Percentiles rank a stretch among this genome's conserved stretches.
phyloP scores from a whole-genome alignment of 2,113 vertebrate species.

The Urocolius indicus region DNA sequence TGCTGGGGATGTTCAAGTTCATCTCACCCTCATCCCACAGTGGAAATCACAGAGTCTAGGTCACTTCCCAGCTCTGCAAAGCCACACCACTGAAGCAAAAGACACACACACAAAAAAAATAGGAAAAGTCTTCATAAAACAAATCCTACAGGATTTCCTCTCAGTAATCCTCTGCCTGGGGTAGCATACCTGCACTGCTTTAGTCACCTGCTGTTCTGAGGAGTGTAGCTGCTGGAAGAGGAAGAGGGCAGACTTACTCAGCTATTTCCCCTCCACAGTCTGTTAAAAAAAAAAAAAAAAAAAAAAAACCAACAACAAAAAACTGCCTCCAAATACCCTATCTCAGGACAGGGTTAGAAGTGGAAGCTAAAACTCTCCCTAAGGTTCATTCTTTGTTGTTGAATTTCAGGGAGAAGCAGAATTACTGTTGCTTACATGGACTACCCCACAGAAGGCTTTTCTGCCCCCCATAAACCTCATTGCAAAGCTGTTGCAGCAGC shows the following conservation, averaged over 20 bases:
- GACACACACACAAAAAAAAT: not conserved
- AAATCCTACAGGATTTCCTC: slow-evolving; percentile 21
- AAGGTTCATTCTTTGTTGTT: not conserved
- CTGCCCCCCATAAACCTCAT: not conserved
- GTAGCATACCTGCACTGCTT: not conserved
- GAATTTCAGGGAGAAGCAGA: not conserved
- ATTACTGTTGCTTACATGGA: not conserved
- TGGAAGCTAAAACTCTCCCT: not conserved
- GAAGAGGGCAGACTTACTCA: not conserved
- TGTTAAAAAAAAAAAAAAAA: not conserved
- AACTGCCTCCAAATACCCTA: not conserved
- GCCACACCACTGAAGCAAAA: not conserved
- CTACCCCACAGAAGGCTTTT: not conserved
- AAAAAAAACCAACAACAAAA: not conserved
- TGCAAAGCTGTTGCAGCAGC: not conserved
- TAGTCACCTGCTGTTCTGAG: not conserved
- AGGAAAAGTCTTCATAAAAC: not conserved
- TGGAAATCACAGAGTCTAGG: not conserved
- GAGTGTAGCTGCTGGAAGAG: not conserved
- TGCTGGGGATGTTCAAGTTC: not conserved
- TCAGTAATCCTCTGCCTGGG: not conserved
- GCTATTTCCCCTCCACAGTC: not conserved
- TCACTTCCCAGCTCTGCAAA: not conserved
- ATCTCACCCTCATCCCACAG: not conserved
- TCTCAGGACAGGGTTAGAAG: not conserved